These are phyloP conservation scores for Scatophagus argus DNA, from an alignment of 2,113 vertebrate genomes.

Conservation along the genomic window DNA sequence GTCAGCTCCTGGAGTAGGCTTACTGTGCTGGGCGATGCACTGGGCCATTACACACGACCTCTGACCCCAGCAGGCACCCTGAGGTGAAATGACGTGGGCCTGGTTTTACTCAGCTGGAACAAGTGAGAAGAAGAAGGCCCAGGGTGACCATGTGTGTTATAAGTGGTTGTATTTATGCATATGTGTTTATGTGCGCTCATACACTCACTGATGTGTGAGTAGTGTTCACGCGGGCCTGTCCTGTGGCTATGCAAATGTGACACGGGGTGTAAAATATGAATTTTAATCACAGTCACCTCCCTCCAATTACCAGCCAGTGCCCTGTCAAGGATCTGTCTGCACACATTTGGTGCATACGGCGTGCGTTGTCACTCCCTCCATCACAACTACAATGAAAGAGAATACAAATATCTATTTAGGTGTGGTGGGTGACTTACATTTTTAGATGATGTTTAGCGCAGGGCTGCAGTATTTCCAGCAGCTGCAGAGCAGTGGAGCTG, in stretches of 20 bases:
- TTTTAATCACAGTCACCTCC: conserved; percentile 77
- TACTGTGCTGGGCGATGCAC: conserved; percentile 85
- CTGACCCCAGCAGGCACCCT: conserved; percentile 85
- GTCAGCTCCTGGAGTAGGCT: conserved; percentile 83
- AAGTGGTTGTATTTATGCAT: conserved; percentile 36
- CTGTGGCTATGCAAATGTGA: conserved; percentile 82
- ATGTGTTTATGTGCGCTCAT: conserved; percentile 16
- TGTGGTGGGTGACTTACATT: neutral
- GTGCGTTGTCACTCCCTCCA: too few relatives aligned
- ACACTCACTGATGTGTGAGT: conserved; percentile 30
- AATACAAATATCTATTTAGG: neutral
- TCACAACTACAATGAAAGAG: neutral
- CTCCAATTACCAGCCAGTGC: conserved; percentile 81
- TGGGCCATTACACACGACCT: conserved; percentile 87
- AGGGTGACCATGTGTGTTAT: conserved; percentile 9
- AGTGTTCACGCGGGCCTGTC: conserved; percentile 68
- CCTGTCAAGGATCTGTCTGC: conserved; percentile 78
- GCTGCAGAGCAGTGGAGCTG: neutral
- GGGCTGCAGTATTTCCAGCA: neutral
- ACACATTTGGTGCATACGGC: too few relatives aligned
- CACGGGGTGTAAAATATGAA: conserved; percentile 69
- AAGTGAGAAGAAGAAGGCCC: conserved; percentile 74
- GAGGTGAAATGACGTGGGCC: conserved; percentile 85
- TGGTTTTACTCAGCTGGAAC: conserved; percentile 86
- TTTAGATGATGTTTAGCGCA: neutral